Evolutionary conservation across 1,140 invertebrate species (phyloP).

Genomic region (Tetranychus urticae): DNA sequence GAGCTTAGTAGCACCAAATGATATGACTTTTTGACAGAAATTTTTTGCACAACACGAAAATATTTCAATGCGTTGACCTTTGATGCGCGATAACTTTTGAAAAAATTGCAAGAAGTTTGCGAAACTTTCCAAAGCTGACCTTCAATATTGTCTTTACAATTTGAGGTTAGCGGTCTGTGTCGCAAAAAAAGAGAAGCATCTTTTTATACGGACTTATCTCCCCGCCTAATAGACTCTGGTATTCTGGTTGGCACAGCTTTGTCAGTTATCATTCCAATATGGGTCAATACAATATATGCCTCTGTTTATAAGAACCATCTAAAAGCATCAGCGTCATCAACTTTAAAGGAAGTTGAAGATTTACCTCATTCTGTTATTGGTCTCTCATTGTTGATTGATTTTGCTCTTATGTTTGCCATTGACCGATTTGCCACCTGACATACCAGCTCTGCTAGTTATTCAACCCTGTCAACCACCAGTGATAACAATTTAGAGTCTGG

Average conservation of each 20-base stretch:
- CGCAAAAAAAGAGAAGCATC: too few relatives aligned
- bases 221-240: conserved; percentile 90
- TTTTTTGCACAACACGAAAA: too few relatives aligned
- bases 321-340: background rate
- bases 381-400: conserved; percentile 51
- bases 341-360: background rate
- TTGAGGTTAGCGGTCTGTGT: too few relatives aligned
- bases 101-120: too few relatives aligned
- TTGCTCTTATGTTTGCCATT: conserved; percentile 90
- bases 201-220: too few relatives aligned
- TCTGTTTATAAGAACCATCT: conserved; percentile 13
- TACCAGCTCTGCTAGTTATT: background rate
- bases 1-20: too few relatives aligned
- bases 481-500: too few relatives aligned
- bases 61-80: too few relatives aligned
- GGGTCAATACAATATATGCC: conserved; percentile 52
- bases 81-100: too few relatives aligned
- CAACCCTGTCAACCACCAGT: background rate
- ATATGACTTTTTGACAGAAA: too few relatives aligned
- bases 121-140: too few relatives aligned
- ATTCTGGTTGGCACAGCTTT: conserved; percentile 90
- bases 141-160: too few relatives aligned
- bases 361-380: conserved; percentile 37
- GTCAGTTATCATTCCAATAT: conserved; percentile 95
- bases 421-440: conserved; percentile 41